Conservation (phyloP, 2,888 invertebrate genomes). For the Eudasyphora cyanicolor region DNA sequence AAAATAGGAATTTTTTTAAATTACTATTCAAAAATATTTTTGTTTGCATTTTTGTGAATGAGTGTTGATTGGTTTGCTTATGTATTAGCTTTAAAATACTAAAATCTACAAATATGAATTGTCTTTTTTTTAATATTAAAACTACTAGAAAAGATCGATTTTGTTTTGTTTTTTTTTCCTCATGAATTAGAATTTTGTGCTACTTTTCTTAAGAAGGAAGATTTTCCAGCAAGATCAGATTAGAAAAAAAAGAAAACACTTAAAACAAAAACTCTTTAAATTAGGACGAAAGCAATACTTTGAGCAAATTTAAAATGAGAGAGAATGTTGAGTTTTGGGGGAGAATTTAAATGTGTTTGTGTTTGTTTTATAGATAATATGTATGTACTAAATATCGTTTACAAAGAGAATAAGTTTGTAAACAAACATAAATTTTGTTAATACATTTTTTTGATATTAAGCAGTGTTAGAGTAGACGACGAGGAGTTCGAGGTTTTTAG, state of each 20-base stretch:
- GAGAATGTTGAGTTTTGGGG: conserved; percentile 26
- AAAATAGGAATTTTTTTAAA: conserved; percentile 60
- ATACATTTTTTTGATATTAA: conserved; percentile 51
- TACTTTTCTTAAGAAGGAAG: conserved; percentile 29
- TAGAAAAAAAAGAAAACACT: conserved; percentile 20
- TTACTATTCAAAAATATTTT: conserved; percentile 40
- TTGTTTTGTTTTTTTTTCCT: not conserved
- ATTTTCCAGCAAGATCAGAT: conserved; percentile 13
- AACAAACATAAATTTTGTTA: conserved; percentile 44
- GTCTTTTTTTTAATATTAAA: conserved; percentile 53
- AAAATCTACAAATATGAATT: conserved; percentile 51
- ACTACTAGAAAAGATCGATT: conserved; percentile 22
- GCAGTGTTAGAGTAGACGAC: conserved; percentile 41
- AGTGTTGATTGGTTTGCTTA: conserved; percentile 31
- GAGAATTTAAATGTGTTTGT: conserved; percentile 19
- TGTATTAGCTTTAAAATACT: conserved; percentile 41
- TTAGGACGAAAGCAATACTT: conserved; percentile 40
- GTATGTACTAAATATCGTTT: too few relatives aligned
- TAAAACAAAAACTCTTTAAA: conserved; percentile 20
- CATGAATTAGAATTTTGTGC: conserved; percentile 57
- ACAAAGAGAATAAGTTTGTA: conserved; percentile 19
- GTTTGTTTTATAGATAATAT: conserved; percentile 5
- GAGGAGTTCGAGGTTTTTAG: conserved; percentile 29
- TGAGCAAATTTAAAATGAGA: conserved; percentile 22
- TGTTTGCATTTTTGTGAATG: conserved; percentile 26